Conservation (phyloP, 2,888 invertebrate species). For the Cepaea hortensis region DNA sequence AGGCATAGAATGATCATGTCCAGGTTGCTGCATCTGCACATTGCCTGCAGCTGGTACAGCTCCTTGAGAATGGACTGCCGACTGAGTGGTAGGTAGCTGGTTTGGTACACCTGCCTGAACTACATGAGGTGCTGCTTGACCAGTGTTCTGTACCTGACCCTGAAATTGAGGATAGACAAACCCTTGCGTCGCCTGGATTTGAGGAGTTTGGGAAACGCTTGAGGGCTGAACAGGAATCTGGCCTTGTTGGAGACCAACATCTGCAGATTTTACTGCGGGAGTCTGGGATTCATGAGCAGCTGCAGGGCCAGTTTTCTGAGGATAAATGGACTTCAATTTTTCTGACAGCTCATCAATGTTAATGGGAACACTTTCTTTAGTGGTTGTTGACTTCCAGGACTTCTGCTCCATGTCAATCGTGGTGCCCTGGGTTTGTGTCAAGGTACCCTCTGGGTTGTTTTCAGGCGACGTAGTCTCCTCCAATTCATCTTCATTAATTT, state of each 20-base stretch:
- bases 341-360: conserved; percentile 68
- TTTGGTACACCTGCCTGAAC: conserved; percentile 14
- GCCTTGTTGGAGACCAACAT: conserved; percentile 4
- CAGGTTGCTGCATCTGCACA: conserved; percentile 4
- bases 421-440: conserved; percentile 35
- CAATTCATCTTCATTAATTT: conserved; percentile 65
- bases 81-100: neutral
- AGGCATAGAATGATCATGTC: conserved; percentile 11
- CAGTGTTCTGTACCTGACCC: conserved; percentile 4
- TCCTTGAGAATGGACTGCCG: neutral
- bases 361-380: conserved; percentile 61
- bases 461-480: conserved; percentile 59
- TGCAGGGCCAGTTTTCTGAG: conserved; percentile 51
- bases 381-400: conserved; percentile 55
- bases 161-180: conserved; percentile 3
- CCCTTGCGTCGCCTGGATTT: conserved; percentile 16
- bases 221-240: conserved; percentile 1
- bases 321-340: conserved; percentile 60
- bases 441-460: conserved; percentile 46
- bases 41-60: neutral
- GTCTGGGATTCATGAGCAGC: conserved; percentile 37
- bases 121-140: conserved; percentile 1
- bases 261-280: conserved; percentile 1
- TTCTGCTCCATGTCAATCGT: conserved; percentile 52
- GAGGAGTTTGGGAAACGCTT: neutral